Conservation (phyloP, 2,888 invertebrate species). For the Ophioninae sp. region DNA sequence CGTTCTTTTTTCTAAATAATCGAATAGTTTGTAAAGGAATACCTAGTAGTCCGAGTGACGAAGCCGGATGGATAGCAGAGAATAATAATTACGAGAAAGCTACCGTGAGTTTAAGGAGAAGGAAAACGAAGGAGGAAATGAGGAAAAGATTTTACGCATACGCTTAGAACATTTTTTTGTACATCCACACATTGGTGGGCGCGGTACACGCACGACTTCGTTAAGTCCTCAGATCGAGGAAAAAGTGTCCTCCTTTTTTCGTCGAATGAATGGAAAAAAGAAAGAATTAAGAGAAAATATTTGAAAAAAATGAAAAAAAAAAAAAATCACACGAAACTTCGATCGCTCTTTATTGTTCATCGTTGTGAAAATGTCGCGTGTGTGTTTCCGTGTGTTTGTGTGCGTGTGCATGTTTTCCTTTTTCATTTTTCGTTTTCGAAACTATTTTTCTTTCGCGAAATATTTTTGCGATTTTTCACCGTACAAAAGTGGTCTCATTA, state of each 20-base stretch:
- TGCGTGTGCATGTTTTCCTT: constrained; percentile 17
- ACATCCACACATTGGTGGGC: constrained; percentile 68
- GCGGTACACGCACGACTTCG: constrained; percentile 65
- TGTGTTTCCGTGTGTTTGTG: constrained; percentile 38
- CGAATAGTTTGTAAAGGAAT: constrained; percentile 69
- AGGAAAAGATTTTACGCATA: constrained; percentile 63
- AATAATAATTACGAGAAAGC: constrained; percentile 45
- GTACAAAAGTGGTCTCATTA: constrained; percentile 40
- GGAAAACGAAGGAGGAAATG: constrained; percentile 42
- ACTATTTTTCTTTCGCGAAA: constrained; percentile 53
- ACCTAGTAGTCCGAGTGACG: constrained; percentile 63
- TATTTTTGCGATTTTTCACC: constrained; percentile 41
- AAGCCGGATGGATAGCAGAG: constrained; percentile 48
- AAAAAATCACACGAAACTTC: constrained; percentile 38
- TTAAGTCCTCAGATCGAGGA: constrained; percentile 40
- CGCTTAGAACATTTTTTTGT: constrained; percentile 72
- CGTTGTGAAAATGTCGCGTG: constrained; percentile 50
- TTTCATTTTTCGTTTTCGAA: neutral
- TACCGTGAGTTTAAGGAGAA: constrained; percentile 19
- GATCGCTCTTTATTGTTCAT: constrained; percentile 59
- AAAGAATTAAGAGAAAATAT: constrained; percentile 16
- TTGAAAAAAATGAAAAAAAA: constrained; percentile 30
- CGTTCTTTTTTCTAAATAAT: constrained; percentile 78
- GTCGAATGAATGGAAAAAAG: constrained; percentile 42
- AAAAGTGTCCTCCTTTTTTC: constrained; percentile 48